These are phyloP conservation scores for Laothoe populi DNA, from an alignment of 2,888 invertebrate species.

Conservation along the genomic window DNA sequence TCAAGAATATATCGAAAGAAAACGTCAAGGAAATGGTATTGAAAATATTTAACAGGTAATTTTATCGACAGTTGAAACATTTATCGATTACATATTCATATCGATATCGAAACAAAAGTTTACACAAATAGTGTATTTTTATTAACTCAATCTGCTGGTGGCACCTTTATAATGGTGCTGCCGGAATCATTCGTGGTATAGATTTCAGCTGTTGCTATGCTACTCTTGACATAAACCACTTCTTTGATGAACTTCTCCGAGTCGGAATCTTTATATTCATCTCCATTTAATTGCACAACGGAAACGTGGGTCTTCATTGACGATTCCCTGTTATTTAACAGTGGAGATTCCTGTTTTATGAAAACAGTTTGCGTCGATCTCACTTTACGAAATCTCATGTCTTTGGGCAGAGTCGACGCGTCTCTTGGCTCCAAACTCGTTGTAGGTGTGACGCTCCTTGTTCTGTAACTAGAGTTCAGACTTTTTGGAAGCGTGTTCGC, in stretches of 20 bases:
- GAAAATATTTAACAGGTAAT: constrained; percentile 24
- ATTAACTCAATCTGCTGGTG: constrained; percentile 73
- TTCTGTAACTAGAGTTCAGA: constrained; percentile 66
- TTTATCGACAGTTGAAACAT: constrained; percentile 26
- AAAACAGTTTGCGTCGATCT: constrained; percentile 76
- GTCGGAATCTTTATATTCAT: constrained; percentile 59
- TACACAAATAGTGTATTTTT: not conserved
- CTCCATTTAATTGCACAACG: constrained; percentile 72
- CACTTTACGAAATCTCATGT: constrained; percentile 77
- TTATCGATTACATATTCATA: constrained; percentile 3
- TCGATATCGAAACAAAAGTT: constrained; percentile 14
- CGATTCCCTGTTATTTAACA: constrained; percentile 51
- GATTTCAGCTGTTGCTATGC: constrained; percentile 68
- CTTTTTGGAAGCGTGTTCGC: constrained; percentile 70
- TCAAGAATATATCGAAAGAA: constrained; percentile 16
- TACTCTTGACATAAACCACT: constrained; percentile 63
- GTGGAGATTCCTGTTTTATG: constrained; percentile 68
- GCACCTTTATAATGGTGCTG: constrained; percentile 76
- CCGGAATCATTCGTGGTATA: constrained; percentile 71
- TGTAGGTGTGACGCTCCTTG: constrained; percentile 64
- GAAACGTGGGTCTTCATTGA: constrained; percentile 71
- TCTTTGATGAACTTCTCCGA: constrained; percentile 64
- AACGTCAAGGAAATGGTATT: not conserved
- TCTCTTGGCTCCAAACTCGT: constrained; percentile 59
- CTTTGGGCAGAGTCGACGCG: constrained; percentile 73